Evolutionary conservation across 2,888 invertebrate species (phyloP).

Genomic region (Capitulum mitella): DNA sequence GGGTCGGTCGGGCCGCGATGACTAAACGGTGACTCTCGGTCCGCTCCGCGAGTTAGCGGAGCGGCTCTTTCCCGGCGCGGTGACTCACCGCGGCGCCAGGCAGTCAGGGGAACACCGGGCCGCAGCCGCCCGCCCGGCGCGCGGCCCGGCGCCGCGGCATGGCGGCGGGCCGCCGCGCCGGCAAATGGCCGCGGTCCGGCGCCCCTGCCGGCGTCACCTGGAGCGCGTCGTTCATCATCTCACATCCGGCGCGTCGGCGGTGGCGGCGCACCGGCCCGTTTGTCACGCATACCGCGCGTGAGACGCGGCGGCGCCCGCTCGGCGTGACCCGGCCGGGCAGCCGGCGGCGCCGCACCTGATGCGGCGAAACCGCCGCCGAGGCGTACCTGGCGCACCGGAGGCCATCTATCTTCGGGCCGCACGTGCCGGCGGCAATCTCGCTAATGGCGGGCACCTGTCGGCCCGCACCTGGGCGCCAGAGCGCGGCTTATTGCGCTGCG

Average conservation of each 20-base stretch:
- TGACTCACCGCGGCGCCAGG: background rate
- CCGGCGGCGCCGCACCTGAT: background rate
- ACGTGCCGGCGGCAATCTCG: background rate
- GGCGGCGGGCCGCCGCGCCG: background rate
- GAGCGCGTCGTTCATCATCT: background rate
- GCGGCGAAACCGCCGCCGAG: background rate
- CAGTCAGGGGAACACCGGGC: background rate
- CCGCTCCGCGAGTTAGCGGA: too few relatives aligned
- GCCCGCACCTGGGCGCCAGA: background rate
- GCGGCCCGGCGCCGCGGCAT: background rate
- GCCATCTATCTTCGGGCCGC: background rate
- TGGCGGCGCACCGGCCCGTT: background rate
- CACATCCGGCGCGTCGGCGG: background rate
- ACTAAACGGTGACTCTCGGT: too few relatives aligned
- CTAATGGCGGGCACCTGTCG: constrained; percentile 16
- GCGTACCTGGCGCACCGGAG: background rate
- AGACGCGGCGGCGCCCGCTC: background rate
- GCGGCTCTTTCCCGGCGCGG: too few relatives aligned
- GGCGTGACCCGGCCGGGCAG: background rate
- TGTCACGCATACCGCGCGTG: background rate
- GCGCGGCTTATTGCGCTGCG: background rate
- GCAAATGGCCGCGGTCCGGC: background rate
- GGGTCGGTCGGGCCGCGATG: too few relatives aligned
- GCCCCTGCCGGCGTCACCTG: background rate
- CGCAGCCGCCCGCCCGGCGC: background rate